Conservation (phyloP, 2,113 vertebrate species). For the Laticauda colubrina region DNA sequence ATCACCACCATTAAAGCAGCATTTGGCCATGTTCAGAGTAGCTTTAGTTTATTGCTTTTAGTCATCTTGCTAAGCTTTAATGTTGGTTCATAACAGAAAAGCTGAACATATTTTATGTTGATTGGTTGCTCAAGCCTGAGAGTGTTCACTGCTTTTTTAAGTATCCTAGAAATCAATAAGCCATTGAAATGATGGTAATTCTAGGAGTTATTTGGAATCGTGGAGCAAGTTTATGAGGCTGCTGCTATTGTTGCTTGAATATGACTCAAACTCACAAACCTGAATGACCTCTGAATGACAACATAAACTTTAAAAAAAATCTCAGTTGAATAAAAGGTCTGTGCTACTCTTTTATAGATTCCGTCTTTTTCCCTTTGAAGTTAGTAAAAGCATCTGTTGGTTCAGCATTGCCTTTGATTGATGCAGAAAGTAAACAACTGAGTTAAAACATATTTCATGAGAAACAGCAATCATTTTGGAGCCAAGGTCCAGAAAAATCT, state of each 20-base stretch:
- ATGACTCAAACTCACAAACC: not conserved
- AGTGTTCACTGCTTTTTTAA: constrained; percentile 15
- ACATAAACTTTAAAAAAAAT: not conserved
- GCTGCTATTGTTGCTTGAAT: constrained; percentile 13
- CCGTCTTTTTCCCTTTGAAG: not conserved
- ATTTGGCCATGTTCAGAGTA: not conserved
- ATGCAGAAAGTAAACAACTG: not conserved
- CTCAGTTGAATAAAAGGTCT: not conserved
- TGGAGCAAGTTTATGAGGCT: constrained; percentile 5
- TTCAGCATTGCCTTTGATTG: not conserved
- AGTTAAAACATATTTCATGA: not conserved
- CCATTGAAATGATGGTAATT: constrained; percentile 19
- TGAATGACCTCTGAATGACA: constrained; percentile 3
- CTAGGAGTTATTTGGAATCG: constrained; percentile 7
- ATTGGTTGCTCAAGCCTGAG: not conserved
- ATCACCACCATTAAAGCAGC: not conserved
- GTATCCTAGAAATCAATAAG: constrained; percentile 21
- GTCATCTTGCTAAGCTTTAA: not conserved
- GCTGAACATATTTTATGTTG: constrained; percentile 16
- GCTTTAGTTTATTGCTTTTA: constrained; percentile 2
- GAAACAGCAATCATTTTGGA: not conserved
- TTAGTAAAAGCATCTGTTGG: not conserved
- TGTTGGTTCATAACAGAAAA: constrained; percentile 3
- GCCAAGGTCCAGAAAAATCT: not conserved
- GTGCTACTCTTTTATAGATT: not conserved